Evolutionary conservation across 2,797 vertebrate species (phyloP).

Genomic region (Antrozous pallidus): DNA sequence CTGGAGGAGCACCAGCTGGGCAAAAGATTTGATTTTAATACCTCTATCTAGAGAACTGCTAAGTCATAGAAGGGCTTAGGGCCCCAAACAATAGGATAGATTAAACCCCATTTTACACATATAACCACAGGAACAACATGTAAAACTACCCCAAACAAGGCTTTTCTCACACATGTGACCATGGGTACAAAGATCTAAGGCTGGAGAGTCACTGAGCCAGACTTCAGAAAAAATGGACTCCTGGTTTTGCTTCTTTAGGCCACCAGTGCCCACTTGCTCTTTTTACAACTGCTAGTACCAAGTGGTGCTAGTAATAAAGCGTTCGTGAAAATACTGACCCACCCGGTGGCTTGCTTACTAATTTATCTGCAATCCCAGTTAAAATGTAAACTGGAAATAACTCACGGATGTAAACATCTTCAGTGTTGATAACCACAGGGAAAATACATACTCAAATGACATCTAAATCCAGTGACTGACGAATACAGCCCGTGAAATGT

Average conservation of each 20-base stretch:
- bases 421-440: neutral
- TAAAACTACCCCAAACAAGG: neutral
- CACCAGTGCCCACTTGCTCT: neutral
- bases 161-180: neutral
- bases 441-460: neutral
- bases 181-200: neutral
- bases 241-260: neutral
- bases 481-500: neutral
- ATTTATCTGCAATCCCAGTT: neutral
- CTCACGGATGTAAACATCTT: neutral
- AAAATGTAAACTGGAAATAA: conserved; percentile 35
- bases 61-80: neutral
- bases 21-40: neutral
- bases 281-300: neutral
- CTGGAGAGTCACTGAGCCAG: neutral
- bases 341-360: neutral
- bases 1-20: too few species aligned
- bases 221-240: neutral
- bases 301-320: neutral
- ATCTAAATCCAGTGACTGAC: neutral
- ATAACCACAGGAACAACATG: neutral
- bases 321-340: neutral
- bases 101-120: neutral
- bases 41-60: neutral
- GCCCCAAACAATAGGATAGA: neutral